Conservation (phyloP, 2,888 invertebrate genomes). For the Escarpia spicata region DNA sequence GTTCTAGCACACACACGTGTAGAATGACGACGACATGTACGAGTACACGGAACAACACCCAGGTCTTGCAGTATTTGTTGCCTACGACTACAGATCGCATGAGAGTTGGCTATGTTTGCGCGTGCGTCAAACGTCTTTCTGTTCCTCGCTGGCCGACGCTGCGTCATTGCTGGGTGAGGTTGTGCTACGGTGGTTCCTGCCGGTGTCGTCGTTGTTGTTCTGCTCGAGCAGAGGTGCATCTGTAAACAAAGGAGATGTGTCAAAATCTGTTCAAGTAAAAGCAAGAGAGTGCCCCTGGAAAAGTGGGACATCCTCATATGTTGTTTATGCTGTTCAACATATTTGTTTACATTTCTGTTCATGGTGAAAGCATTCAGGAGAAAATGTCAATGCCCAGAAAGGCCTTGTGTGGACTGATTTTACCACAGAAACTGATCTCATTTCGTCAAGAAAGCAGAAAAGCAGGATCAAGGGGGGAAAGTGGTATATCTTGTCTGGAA, state of each 20-base stretch:
- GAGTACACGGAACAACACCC: not conserved
- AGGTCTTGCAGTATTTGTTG: not conserved
- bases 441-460: too few species aligned
- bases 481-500: too few species aligned
- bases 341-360: too few species aligned
- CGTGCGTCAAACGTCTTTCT: not conserved
- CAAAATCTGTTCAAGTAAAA: not conserved
- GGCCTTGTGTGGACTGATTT: too few species aligned
- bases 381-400: too few species aligned
- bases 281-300: too few species aligned
- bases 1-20: not conserved
- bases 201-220: slow-evolving; percentile 21
- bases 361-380: too few species aligned
- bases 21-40: not conserved
- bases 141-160: not conserved
- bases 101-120: not conserved
- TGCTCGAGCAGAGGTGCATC: slow-evolving; percentile 37
- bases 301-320: too few species aligned
- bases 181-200: slow-evolving; percentile 2
- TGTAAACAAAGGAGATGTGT: slow-evolving; percentile 18
- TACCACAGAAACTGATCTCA: too few species aligned
- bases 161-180: not conserved
- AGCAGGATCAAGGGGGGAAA: too few species aligned
- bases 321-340: too few species aligned
- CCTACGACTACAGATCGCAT: not conserved